Percentiles rank a stretch among this genome's conserved stretches.
phyloP scores from a whole-genome alignment of 2,797 vertebrate species.

The Crax fasciolata region DNA sequence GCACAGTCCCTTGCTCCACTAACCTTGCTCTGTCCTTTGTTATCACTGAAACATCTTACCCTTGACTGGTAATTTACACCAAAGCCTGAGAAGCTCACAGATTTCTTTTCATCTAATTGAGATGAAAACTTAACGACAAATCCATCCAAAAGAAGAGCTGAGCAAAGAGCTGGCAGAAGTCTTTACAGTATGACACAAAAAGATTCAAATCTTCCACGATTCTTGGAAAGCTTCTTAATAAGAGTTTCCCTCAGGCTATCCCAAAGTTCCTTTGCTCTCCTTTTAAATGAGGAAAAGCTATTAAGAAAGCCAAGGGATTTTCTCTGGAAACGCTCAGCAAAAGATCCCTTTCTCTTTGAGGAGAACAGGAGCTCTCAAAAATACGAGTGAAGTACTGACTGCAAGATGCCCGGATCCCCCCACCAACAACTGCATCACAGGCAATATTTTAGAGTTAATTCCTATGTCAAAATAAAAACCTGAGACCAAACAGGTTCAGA shows the following conservation, averaged over 20 bases:
- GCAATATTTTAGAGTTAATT: background rate
- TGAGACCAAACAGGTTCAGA: background rate
- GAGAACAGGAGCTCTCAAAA: background rate
- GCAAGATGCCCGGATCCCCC: background rate
- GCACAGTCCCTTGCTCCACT: accelerated
- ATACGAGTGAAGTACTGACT: background rate
- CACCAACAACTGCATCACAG: background rate
- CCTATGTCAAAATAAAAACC: background rate
- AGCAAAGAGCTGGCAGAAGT: background rate
- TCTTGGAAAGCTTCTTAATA: conserved; percentile 28
- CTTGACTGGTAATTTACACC: background rate
- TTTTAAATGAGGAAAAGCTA: background rate
- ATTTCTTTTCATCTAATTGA: background rate
- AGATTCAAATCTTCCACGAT: background rate
- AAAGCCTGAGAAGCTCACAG: background rate
- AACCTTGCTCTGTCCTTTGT: background rate
- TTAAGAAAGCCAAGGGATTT: background rate
- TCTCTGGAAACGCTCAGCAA: background rate
- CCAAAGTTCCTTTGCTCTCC: background rate
- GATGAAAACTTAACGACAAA: background rate
- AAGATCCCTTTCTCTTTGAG: background rate
- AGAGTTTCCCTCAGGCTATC: background rate
- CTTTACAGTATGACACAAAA: background rate
- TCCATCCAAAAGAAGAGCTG: background rate
- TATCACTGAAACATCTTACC: background rate